Base-by-base conservation (phyloP, 2,888 invertebrate species). In the Ceriagrion tenellum region DNA sequence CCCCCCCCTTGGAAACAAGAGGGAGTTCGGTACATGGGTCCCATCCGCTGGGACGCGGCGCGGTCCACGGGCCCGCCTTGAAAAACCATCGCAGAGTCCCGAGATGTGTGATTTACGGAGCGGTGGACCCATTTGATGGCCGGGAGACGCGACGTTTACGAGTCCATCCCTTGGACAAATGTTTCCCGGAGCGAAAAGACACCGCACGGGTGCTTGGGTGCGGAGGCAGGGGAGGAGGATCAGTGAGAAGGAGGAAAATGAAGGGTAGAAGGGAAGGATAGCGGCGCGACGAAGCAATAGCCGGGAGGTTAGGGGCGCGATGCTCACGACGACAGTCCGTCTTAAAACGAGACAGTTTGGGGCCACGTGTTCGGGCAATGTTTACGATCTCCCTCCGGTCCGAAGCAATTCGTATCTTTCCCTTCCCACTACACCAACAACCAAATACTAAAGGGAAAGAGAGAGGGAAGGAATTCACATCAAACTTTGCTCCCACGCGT, bases 171-270 rank as follows among this genome's bases (percentile, higher is more conserved):
- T 35, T 81, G 81, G 81, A 81, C 81, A 81, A 81, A 81, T 81
- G 81, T 81, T 81, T 81, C 35, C 35, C 81, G 35, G 81, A 81
- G 81, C 35, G 81, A 81, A 81, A 81, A 81, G 81, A 81, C 81
- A 81, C 81, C 81, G 81, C 20, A 59, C 16, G 59, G 59, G 59
- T 20, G 59, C 26, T 81, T 26, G 30, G 30, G 81, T 69, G 69
- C 35, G 81, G 35, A 13, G 81, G 30, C 4, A 13, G 1, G 35
- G 81, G 35, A 35, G 35, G n/a, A 26, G 81, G 12, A 81, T 69
- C 16, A 30, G 16, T 35, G 16, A 35, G 81, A 16, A 59, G 16
- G 81, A 8, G 69, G 69, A 69, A 69, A 12, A 59, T 59, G 69
- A n/a, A 12, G 26, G 23, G 23, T 8, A 69, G 23, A n/a, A 26